phyloP scores from a whole-genome alignment of 2,797 vertebrate species.

The Oreonectes daqikongensis region DNA sequence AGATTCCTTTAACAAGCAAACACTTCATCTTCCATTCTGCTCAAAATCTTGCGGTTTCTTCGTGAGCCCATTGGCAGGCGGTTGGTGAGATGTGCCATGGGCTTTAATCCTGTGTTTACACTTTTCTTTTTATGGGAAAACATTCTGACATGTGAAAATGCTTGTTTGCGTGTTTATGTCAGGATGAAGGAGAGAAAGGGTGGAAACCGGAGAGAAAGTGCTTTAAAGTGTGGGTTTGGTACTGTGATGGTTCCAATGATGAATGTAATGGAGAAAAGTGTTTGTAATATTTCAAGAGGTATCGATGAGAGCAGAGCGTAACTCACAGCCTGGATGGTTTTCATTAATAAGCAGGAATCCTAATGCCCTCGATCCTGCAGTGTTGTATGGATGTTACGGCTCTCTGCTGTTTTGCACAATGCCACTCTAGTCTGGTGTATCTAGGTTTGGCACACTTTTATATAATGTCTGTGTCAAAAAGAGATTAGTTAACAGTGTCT shows the following conservation, averaged over 20 bases:
- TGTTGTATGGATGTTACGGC: too few relatives aligned
- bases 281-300: constrained; percentile 7
- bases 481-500: constrained; percentile 24
- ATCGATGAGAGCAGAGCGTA: neutral
- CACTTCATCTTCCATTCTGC: constrained; percentile 44
- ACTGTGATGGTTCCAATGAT: neutral
- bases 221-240: neutral
- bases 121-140: neutral
- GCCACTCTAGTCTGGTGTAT: constrained; percentile 8
- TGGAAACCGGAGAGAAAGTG: neutral
- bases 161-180: neutral
- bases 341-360: neutral
- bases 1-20: constrained; percentile 42
- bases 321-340: constrained; percentile 14
- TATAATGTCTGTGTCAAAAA: constrained; percentile 18
- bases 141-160: neutral
- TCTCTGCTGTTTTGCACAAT: neutral
- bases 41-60: constrained; percentile 24
- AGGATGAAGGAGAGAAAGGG: neutral
- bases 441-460: constrained; percentile 4
- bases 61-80: constrained; percentile 20
- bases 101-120: constrained; percentile 10
- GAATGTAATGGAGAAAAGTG: constrained; percentile 1
- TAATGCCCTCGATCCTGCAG: too few relatives aligned
- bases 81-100: constrained; percentile 25